Evolutionary conservation across 1,140 invertebrate species (phyloP), one percentile per base, ranked within the genome.

Genomic region (Drosophila leontia): DNA sequence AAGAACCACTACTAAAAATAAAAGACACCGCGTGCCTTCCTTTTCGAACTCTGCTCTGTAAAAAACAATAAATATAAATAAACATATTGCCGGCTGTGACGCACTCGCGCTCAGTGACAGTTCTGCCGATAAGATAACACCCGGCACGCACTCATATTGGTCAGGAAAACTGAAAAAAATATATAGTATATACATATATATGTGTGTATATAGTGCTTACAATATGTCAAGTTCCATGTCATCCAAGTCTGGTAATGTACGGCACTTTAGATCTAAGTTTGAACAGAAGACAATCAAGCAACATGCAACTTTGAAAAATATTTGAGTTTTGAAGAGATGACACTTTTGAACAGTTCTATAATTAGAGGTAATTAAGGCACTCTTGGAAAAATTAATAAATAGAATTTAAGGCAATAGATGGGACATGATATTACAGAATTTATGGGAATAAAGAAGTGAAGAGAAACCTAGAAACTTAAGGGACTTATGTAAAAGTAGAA

Each of bases 191-290:
- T 6, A 7, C 8, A 34, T 51, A 53, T 53, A 39, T 39, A 42
- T 50, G 13, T 19, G 44, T 47, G n/a, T 26, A 50, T 47, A 50
- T 50, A 19, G 15, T 57, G 41, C 42, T 61, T 45, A 69, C 72
- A 77, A 35, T 69, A 39, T 77, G 75, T 77, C 74, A 62, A 77
- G 39, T 64, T 78, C 57, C 74, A 77, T 78, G 75, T 77, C 75
- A 69, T 78, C 57, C 75, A 64, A 69, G 63, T 48, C 51, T 32
- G 7, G 9, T 8, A 29, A 19, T 68, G 62, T 58, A 42, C 65
- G 44, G 37, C 41, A 71, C 69, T 71, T 71, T 48, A 72, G 37
- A 72, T 51, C 65, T 71, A 59, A 59, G 50, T 71, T 42, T 72
- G 57, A 69, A 58, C 42, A 3, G 4, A 26, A 15, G 19, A 47